A percentile compares a stretch with the other conserved stretches of the same genome.
phyloP scores from a whole-genome alignment of 1,140 invertebrate species.

The honey bee (Apis mellifera) region Amel_HAv3.1 CM009939.2:8178501-8179000 shows the following conservation, averaged over 20 bases:
- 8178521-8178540: too few species aligned
- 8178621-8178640: too few species aligned
- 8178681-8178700: conserved; percentile 1
- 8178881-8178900: conserved; percentile 23
- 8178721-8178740: conserved; percentile 30
- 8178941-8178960: neutral
- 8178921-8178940: too few species aligned
- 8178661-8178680: conserved; percentile 8
- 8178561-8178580: too few species aligned
- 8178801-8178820: neutral
- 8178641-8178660: conserved; percentile 20
- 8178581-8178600: too few species aligned
- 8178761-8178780: conserved; percentile 5
- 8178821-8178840: neutral
- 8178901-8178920: conserved; percentile 15
- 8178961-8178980: neutral
- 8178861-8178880: conserved; percentile 10
- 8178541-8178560: too few species aligned
- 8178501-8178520: too few species aligned
- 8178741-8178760: conserved; percentile 39
- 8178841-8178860: conserved; percentile 37
- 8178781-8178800: conserved; percentile 20
- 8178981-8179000: neutral
- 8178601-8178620: too few species aligned
- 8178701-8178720: neutral